Evolutionary conservation across 2,797 vertebrate genomes (phyloP), one percentile per base, ranked within the genome.

Genomic region (Coranthus polyacanthus): DNA sequence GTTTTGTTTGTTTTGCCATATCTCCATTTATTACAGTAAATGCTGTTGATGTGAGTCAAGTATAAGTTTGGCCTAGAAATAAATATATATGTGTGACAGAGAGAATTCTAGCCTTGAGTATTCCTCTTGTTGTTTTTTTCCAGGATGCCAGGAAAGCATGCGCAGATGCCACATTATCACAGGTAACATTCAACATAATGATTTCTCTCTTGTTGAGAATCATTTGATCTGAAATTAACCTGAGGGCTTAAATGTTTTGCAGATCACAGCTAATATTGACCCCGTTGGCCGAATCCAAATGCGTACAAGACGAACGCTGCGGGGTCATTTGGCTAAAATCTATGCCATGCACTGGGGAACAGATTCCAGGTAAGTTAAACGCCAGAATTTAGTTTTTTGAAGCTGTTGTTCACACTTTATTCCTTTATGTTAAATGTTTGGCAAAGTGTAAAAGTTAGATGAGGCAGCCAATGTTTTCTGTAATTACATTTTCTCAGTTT

Each of bases 311-410:
- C 94, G 98, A 92, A 99, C 98, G 2, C 94, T 99, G 86, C 94
- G 98, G 83, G 98, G 98, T 72, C 98, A 99, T 90, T 81, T 99
- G 96, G 98, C 98, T 85, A 99, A 99, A 94, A 99, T 99, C 91
- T 99, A 99, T 84, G 98, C 98, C 94, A 99, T 99, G 98, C 98
- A 99, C 87, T 99, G 98, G 98, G 98, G 98, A 74, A 98, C 97
- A 61, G 98, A 99, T 91, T 99, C 98, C 90, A 98, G 98, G 98
- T 99, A 87, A 51, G 87, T 46, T 1, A 1, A 62, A 36, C 6
- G 6, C 6, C 5, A 52, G 50, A 22, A 16, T 46, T n/a, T n/a
- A 13, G 51, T 58, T 50, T 36, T 4, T 63, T 13, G 6, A 15
- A 26, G 41, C 39, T 43, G 5, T 12, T 26, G 3, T 5, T 18